Base-by-base conservation (phyloP, 2,888 invertebrate species). In the Lacanobia oleracea region DNA sequence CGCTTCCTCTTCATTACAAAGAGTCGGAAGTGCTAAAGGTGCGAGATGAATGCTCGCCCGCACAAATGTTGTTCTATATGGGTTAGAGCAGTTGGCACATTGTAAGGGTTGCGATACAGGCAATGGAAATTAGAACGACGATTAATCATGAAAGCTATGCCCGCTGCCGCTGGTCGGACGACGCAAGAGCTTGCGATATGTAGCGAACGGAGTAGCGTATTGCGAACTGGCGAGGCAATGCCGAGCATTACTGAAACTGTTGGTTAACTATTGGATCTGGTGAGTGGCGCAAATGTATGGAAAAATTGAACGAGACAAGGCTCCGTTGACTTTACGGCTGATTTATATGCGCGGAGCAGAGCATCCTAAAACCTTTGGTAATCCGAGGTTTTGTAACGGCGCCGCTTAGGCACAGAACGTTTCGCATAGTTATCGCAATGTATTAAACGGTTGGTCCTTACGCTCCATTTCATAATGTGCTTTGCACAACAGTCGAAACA, bases 171-270 rank as follows among this genome's bases (percentile, higher is more conserved):
- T 86, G 85, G 85, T 85, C 86, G 90, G 86, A 78, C 90, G 91
- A 91, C 93, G 95, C 94, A 94, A 95, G 94, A 94, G 93, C 94
- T 95, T 95, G 95, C 95, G 91, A 95, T 95, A 93, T 93, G 93
- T 93, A 92, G 91, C 93, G 88, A 91, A 90, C 88, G 86, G 88
- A 89, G 89, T 91, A 90, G 87, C 89, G 89, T 92, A 91, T 93
- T 94, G 93, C 94, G 88, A 92, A 92, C 92, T 88, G 87, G 65
- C 88, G 89, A 88, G 88, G 91, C 91, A 91, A 91, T 88, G 88
- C 87, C 87, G 86, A 88, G 90, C 91, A 93, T 94, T 94, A 91
- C 92, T 90, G 87, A 89, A 91, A 93, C 93, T 84, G 91, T 94
- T 93, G 90, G 93, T 93, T 92, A 93, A 94, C 92, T 92, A 92